phyloP scores from a whole-genome alignment of 1,140 invertebrate genomes.

The Papilio dardanus region DNA sequence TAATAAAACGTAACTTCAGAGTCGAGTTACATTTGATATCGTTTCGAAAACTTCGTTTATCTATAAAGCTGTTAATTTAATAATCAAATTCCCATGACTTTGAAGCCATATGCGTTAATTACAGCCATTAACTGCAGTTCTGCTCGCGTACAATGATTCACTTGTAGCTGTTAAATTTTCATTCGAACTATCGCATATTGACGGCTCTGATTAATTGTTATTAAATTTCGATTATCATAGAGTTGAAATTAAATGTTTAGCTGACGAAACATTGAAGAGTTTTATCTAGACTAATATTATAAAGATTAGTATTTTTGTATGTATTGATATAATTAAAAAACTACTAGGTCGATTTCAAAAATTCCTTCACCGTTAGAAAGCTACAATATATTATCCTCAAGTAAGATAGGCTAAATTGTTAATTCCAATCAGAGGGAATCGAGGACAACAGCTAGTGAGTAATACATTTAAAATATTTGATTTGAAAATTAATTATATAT shows the following conservation, averaged over 20 bases:
- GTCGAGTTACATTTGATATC: background rate
- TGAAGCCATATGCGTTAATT: constrained; percentile 30
- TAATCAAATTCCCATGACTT: constrained; percentile 33
- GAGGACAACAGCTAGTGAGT: no score
- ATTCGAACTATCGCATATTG: constrained; percentile 4
- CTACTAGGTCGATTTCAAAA: no score
- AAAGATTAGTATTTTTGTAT: no score
- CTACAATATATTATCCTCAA: no score
- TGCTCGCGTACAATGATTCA: constrained; percentile 16
- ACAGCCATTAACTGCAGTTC: constrained; percentile 19
- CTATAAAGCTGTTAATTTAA: constrained; percentile 8
- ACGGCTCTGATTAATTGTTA: constrained; percentile 14
- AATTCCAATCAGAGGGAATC: no score
- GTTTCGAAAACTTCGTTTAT: background rate
- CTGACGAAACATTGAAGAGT: background rate
- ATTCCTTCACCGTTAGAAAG: no score
- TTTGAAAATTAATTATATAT: no score
- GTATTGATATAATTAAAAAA: no score
- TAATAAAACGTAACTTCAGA: background rate
- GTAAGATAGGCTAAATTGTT: no score
- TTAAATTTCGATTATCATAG: constrained; percentile 16
- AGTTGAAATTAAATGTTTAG: background rate
- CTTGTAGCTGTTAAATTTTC: constrained; percentile 17
- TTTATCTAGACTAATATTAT: no score
- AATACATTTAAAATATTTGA: no score